phyloP scores from a whole-genome alignment of 2,113 vertebrate species.

The Camelus bactrianus region DNA sequence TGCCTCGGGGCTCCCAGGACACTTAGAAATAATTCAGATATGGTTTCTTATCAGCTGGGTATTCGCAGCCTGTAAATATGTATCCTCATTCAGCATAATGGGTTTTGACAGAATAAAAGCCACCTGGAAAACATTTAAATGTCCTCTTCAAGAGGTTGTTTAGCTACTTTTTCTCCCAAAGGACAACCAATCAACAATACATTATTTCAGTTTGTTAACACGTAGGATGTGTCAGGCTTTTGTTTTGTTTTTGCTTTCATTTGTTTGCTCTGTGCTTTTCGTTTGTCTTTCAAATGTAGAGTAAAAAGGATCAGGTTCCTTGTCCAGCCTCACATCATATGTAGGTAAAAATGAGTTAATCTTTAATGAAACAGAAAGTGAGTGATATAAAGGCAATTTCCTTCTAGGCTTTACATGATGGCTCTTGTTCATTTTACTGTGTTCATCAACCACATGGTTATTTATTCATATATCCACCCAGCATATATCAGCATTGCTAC shows the following conservation, averaged over 20 bases:
- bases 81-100: slow-evolving; percentile 55
- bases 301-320: slow-evolving; percentile 59
- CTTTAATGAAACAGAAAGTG: slow-evolving; percentile 85
- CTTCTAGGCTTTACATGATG: slow-evolving; percentile 83
- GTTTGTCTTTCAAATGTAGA: slow-evolving; percentile 81
- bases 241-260: slow-evolving; percentile 16
- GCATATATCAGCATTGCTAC: background rate
- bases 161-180: slow-evolving; percentile 52
- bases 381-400: slow-evolving; percentile 82
- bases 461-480: slow-evolving; percentile 70
- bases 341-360: slow-evolving; percentile 85
- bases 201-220: slow-evolving; percentile 59
- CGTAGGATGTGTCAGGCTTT: slow-evolving; percentile 33
- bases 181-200: slow-evolving; percentile 28
- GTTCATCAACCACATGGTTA: slow-evolving; percentile 82
- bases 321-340: slow-evolving; percentile 69
- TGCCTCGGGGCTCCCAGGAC: slow-evolving; percentile 46
- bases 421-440: slow-evolving; percentile 77
- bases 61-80: slow-evolving; percentile 64
- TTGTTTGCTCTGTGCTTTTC: slow-evolving; percentile 56
- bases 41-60: slow-evolving; percentile 49
- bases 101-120: slow-evolving; percentile 69
- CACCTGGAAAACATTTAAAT: slow-evolving; percentile 75
- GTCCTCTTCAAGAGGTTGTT: slow-evolving; percentile 38
- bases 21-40: slow-evolving; percentile 61